Evolutionary conservation across 2,113 vertebrate genomes (phyloP), one percentile per base, ranked within the genome.

Genomic region (Macquaria ambigua): DNA sequence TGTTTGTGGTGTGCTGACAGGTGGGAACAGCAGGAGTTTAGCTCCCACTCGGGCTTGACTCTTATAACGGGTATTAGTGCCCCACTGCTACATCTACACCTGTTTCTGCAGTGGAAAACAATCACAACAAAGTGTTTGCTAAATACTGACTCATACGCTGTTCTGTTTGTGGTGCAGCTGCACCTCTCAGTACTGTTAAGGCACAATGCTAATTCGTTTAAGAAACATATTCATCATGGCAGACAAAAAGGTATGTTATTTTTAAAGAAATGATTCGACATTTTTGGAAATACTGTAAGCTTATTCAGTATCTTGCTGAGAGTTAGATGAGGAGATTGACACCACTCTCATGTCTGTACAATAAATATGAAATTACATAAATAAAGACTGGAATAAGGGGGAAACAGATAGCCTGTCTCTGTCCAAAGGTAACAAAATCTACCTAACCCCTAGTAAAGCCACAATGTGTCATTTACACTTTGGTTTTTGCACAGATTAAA

Each of bases 11-110:
- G 16, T 58, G 83, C 67, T 85, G 81, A 71, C 89, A 90, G 79
- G 77, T 89, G 84, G 90, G 61, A 79, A 80, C 77, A 87, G 80
- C 72, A 80, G 58, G 77, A 80, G 86, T 83, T 83, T 68, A 82
- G 52, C 79, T 48, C 66, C 72, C 78, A 46, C 75, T 85, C 8
- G 25, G 34, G 58, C 71, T 71, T 52, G 74, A 46, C 55, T 84
- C 25, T 67, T 61, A 59, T 56, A 81, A 82, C 39, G 10, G 75
- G 46, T 39, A 61, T 74, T 77, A 74, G 41, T 48, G 67, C 48
- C 69, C 71, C 77, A 16, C 25, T 56, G 83, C 76, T 75, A 31
- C 18, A 4, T 31, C 21, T 16, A n/a, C 83, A 91, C 80, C 85
- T 83, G 79, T 56, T 84, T 66, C 77, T 79, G 74, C n/a, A 20